Percentiles rank a stretch among this genome's conserved stretches.
phyloP scores from a whole-genome alignment of 2,797 vertebrate species.

The Poliocrania exsul region DNA sequence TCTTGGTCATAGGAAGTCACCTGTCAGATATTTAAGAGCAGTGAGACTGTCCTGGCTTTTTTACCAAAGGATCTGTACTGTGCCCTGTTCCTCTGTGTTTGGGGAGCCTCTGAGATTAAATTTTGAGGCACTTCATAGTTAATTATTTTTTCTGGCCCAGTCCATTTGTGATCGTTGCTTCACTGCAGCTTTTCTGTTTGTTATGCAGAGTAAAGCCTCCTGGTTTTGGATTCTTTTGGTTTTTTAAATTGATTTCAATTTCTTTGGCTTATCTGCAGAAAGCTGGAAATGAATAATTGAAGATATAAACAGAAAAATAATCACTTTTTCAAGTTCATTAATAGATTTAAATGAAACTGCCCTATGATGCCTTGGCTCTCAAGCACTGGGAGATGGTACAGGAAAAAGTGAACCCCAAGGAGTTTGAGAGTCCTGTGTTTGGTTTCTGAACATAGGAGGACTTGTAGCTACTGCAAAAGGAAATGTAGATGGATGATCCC shows the following conservation, averaged over 20 bases:
- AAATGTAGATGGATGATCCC: neutral
- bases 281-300: constrained; percentile 1
- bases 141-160: neutral
- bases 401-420: neutral
- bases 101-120: neutral
- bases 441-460: neutral
- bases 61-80: accelerated
- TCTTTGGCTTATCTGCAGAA: neutral
- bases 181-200: neutral
- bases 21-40: neutral
- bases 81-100: neutral
- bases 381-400: neutral
- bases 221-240: neutral
- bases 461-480: neutral
- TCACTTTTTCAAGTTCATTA: neutral
- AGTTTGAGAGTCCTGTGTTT: neutral
- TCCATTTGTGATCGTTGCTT: neutral
- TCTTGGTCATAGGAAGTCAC: accelerated
- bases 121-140: neutral
- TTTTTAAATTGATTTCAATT: neutral
- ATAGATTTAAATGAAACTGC: neutral
- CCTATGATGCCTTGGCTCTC: neutral
- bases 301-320: neutral
- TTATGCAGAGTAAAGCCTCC: neutral
- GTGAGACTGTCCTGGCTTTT: neutral